Conservation (phyloP, 2,888 invertebrate genomes). For the Volucella bombylans region DNA sequence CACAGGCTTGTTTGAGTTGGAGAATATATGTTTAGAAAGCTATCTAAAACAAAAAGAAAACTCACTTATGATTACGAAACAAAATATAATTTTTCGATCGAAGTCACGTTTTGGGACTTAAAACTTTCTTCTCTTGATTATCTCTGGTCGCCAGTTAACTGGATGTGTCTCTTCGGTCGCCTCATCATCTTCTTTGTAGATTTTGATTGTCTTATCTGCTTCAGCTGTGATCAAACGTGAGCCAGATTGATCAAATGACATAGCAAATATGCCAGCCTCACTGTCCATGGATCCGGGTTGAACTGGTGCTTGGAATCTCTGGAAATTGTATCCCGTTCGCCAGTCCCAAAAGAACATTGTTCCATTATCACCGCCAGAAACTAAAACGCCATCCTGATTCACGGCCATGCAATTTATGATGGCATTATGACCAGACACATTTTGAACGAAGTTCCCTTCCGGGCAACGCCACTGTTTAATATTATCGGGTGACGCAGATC, state of each 20-base stretch:
- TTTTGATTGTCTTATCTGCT: slow-evolving; percentile 99
- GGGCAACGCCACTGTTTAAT: slow-evolving; percentile 99
- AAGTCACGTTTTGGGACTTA: slow-evolving; percentile 82
- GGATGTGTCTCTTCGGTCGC: slow-evolving; percentile 98
- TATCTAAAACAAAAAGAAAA: background rate
- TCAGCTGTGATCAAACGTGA: slow-evolving; percentile 97
- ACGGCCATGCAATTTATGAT: slow-evolving; percentile 98
- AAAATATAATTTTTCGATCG: background rate
- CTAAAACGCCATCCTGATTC: slow-evolving; percentile 96
- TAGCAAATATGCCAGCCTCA: slow-evolving; percentile 98
- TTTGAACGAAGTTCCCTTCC: slow-evolving; percentile 98
- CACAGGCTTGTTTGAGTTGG: background rate
- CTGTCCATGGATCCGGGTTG: slow-evolving; percentile 99
- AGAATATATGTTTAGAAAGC: too few relatives aligned
- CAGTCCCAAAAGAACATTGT: slow-evolving; percentile 99
- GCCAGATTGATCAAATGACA: slow-evolving; percentile 97
- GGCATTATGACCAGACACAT: slow-evolving; percentile 97
- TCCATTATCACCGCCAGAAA: slow-evolving; percentile 99
- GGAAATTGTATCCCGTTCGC: slow-evolving; percentile 99
- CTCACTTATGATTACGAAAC: background rate
- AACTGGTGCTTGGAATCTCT: slow-evolving; percentile 94
- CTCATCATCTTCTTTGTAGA: slow-evolving; percentile 97
- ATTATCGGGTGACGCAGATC: slow-evolving; percentile 98
- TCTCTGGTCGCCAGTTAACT: slow-evolving; percentile 98
- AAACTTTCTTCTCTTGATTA: slow-evolving; percentile 95